Evolutionary conservation across 2,113 vertebrate species (phyloP).

Genomic region (Anhinga rufa): DNA sequence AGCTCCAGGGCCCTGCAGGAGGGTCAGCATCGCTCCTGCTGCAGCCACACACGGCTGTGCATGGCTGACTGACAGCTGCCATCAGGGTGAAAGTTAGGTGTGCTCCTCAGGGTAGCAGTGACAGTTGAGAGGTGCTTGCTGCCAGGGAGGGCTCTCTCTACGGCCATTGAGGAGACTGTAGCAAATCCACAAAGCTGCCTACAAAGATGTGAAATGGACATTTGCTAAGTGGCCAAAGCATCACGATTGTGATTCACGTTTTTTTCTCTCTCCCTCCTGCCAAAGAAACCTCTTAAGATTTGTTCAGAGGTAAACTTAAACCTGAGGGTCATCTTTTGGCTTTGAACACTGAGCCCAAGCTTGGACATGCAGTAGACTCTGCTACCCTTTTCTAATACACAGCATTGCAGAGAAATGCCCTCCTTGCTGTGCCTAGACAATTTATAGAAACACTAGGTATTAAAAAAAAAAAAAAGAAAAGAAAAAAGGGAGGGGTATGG

Average conservation of each 20-base stretch:
- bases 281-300: neutral
- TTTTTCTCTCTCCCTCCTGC: neutral
- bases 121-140: neutral
- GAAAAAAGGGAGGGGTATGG: too few relatives aligned
- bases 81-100: too few relatives aligned
- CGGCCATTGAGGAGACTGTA: neutral
- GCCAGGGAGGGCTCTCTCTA: neutral
- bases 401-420: neutral
- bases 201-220: neutral
- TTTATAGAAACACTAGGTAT: neutral
- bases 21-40: rapidly evolving
- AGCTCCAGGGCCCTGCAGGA: neutral
- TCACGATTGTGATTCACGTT: neutral
- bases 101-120: neutral
- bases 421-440: neutral
- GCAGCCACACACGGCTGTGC: neutral
- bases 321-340: neutral
- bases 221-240: neutral
- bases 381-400: neutral
- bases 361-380: neutral
- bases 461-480: neutral
- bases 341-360: neutral
- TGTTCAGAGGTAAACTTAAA: neutral
- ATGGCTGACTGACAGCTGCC: neutral
- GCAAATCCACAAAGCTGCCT: neutral